Evolutionary conservation across 1,140 invertebrate species (phyloP), one percentile per base, ranked within the genome.

Genomic region (Zaprionus lachaisei): DNA sequence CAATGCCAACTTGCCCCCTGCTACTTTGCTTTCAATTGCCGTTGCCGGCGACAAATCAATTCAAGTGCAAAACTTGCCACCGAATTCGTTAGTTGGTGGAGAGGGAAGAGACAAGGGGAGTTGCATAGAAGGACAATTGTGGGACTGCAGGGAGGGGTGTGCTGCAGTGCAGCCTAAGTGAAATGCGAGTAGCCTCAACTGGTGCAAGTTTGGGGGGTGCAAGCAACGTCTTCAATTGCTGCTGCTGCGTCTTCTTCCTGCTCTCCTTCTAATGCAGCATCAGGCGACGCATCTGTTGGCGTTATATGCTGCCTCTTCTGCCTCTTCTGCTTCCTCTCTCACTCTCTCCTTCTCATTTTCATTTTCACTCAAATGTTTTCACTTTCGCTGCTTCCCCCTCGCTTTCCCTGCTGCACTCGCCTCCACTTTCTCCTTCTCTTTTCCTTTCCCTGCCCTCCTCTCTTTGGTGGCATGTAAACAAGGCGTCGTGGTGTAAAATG

Each of bases 281-380:
- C 55, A 24, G 14, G 67, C 63, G 57, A 65, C 64, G 65, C 85
- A 90, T 90, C 85, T 90, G 79, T 77, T 89, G 81, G 72, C 85
- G 64, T 78, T 89, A 28, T 28, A 6, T 28, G 26, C 31, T 34
- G 9, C 14, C 12, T 38, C 37, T 38, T 14, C 4, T 34, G 31
- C 37, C 15, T 12, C 14, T 4, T 5, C 41, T 3, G n/a, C 41
- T 2, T 2, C 0, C 41, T n/a, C 6, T 44, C 41, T n/a, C n/a
- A 1, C 1, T n/a, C 41, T 44, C n/a, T 15, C 14, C 37, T 47
- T 17, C n/a, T 54, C 81, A 89, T 87, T 87, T 84, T 74, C 79
- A 82, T 90, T 90, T 85, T 80, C 34, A 75, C 62, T 79, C 85
- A 89, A 90, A 85, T 90, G 79, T 79, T 81, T 87, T 84, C 65